Conservation (phyloP, 2,113 vertebrate genomes). For the Etia nguti region DNA sequence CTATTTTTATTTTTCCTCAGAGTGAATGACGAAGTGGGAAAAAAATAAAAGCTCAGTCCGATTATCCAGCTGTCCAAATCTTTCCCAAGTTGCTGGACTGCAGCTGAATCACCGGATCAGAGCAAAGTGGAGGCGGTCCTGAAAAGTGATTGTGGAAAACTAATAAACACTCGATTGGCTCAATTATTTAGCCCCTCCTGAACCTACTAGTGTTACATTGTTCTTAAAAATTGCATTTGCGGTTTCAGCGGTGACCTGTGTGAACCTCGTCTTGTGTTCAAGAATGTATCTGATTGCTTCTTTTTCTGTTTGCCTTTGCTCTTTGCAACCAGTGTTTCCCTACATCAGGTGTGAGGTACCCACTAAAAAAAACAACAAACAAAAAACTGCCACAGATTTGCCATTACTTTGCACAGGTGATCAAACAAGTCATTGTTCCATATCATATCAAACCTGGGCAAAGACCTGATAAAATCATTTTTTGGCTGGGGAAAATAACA, state of each 20-base stretch:
- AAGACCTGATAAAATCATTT: not conserved
- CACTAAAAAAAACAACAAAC: not conserved
- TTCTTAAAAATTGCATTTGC: conserved; percentile 11
- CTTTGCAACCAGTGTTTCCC: not conserved
- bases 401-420: not conserved
- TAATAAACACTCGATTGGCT: not conserved
- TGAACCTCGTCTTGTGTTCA: not conserved
- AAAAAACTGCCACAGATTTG: not conserved
- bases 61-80: not conserved
- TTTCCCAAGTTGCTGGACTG: not conserved
- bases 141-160: not conserved
- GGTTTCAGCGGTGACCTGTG: conserved; percentile 7
- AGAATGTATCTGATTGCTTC: not conserved
- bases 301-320: not conserved
- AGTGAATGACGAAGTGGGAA: not conserved
- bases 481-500: not conserved
- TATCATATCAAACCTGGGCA: not conserved
- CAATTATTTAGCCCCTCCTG: not conserved
- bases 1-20: not conserved
- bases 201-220: not conserved
- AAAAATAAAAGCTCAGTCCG: not conserved
- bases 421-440: not conserved
- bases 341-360: not conserved
- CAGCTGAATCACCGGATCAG: not conserved
- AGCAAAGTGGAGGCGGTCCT: not conserved